Evolutionary conservation across 2,888 invertebrate genomes (phyloP).

Genomic region (Rotaria macrura): DNA sequence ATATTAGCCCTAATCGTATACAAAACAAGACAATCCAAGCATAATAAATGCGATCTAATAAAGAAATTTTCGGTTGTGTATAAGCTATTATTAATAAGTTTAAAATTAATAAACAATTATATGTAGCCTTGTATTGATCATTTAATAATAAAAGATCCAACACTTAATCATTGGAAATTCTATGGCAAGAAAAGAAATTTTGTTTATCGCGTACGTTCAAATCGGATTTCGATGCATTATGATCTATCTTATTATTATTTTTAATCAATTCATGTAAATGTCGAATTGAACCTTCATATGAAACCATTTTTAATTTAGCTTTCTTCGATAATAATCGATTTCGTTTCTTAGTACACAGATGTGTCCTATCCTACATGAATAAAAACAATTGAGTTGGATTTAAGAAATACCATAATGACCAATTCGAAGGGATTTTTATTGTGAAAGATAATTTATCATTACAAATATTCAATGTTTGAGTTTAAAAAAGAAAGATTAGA

Average conservation of each 20-base stretch:
- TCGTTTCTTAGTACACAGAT: not conserved
- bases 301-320: not conserved
- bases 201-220: not conserved
- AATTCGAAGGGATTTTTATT: not conserved
- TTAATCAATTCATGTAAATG: not conserved
- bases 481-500: not conserved
- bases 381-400: not conserved
- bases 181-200: not conserved
- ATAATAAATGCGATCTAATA: not conserved
- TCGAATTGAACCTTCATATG: not conserved
- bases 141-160: not conserved
- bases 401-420: not conserved
- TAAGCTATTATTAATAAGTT: not conserved
- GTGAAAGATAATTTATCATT: not conserved
- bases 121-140: not conserved
- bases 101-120: not conserved
- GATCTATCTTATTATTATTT: not conserved
- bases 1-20: not conserved
- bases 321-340: not conserved
- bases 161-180: not conserved
- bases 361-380: not conserved
- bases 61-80: not conserved
- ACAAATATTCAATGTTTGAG: too few species aligned
- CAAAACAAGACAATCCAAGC: not conserved
- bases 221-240: not conserved